These are phyloP conservation scores for Coptodon bakossiorum DNA, from an alignment of 2,113 vertebrate genomes.

Conservation along the genomic window DNA sequence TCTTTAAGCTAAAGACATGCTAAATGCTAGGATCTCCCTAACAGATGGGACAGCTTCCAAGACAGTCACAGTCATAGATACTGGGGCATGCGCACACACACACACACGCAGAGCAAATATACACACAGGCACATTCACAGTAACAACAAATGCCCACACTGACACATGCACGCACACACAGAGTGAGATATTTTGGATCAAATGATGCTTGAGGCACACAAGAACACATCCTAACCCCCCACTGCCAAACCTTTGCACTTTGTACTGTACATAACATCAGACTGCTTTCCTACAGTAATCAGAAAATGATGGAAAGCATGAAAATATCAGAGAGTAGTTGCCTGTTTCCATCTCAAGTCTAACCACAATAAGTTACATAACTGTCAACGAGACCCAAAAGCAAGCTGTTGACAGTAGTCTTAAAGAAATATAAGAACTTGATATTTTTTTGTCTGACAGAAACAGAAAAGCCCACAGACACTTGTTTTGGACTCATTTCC, in stretches of 20 bases:
- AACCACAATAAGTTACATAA: background rate
- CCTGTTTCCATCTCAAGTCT: background rate
- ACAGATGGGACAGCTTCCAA: constrained; percentile 10
- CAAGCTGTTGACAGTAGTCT: background rate
- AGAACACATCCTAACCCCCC: background rate
- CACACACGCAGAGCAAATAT: background rate
- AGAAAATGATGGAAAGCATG: background rate
- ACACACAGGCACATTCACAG: background rate
- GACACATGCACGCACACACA: background rate
- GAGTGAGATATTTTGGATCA: background rate
- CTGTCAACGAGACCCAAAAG: background rate
- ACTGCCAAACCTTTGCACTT: background rate
- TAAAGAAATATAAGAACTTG: background rate
- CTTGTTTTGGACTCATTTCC: background rate
- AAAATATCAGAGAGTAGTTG: background rate
- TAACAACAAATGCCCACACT: background rate
- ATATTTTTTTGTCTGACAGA: background rate
- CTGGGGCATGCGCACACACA: background rate
- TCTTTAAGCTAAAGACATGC: constrained; percentile 5
- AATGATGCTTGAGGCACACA: background rate
- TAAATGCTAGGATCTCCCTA: background rate
- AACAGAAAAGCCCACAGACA: background rate
- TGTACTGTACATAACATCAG: background rate
- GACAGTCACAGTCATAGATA: constrained; percentile 32
- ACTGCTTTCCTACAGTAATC: background rate